A percentile compares a stretch with the other conserved stretches of the same genome.
Conservation (phyloP, 2,113 vertebrate species). For the Danionella cerebrum region DNA sequence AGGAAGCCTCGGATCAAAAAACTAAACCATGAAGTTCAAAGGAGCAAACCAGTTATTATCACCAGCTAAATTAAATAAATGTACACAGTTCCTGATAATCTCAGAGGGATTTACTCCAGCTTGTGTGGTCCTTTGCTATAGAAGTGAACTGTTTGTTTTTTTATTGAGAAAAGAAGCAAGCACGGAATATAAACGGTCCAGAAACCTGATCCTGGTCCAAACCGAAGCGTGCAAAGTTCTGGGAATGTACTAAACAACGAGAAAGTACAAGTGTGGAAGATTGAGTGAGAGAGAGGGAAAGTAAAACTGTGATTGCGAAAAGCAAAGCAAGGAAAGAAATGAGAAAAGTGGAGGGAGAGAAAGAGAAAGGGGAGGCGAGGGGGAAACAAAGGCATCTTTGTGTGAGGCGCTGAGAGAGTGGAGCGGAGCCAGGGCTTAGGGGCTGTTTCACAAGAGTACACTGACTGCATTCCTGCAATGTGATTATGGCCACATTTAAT, state of each 20-base stretch:
- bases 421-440: constrained; percentile 37
- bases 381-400: constrained; percentile 48
- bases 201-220: background rate
- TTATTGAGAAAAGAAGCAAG: background rate
- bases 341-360: constrained; percentile 1
- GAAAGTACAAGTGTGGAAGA: background rate
- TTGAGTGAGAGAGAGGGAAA: background rate
- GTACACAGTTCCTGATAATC: no score
- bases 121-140: no score
- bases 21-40: background rate
- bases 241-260: background rate
- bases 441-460: constrained; percentile 47
- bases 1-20: background rate
- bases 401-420: constrained; percentile 33
- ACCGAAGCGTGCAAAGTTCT: background rate
- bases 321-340: constrained; percentile 2
- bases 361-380: constrained; percentile 1
- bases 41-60: background rate
- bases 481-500: constrained; percentile 46
- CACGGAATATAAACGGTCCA: background rate
- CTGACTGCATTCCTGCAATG: constrained; percentile 49
- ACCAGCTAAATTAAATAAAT: no score
- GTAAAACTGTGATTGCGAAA: constrained; percentile 3
- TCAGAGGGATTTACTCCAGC: no score
- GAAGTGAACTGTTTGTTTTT: no score